phyloP scores from a whole-genome alignment of 2,113 vertebrate species.

The Pitta sordida region DNA sequence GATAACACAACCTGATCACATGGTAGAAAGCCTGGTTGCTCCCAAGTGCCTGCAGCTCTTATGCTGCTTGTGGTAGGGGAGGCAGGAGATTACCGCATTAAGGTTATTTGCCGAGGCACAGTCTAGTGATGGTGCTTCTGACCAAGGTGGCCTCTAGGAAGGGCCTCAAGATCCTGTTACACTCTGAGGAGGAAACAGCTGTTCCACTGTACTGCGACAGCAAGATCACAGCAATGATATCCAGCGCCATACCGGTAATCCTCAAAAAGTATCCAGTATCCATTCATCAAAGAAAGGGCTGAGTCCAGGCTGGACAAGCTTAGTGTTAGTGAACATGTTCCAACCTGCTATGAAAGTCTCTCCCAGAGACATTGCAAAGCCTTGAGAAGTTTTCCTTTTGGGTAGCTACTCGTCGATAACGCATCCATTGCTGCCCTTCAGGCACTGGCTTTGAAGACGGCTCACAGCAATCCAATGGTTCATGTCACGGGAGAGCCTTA shows the following conservation, averaged over 20 bases:
- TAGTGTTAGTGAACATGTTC: background rate
- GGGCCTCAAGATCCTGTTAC: background rate
- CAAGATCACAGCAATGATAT: background rate
- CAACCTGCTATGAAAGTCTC: background rate
- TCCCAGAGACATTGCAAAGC: background rate
- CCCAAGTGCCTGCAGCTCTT: background rate
- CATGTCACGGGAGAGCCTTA: background rate
- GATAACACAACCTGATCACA: background rate
- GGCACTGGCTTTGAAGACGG: background rate
- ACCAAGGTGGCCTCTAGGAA: background rate
- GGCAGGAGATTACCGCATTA: background rate
- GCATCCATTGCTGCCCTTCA: background rate
- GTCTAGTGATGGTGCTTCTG: background rate
- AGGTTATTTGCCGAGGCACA: background rate
- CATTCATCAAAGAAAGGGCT: background rate
- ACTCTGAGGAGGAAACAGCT: background rate
- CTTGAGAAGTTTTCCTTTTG: background rate
- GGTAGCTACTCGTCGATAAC: background rate
- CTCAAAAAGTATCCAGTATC: background rate
- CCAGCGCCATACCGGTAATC: background rate
- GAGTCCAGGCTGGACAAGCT: background rate
- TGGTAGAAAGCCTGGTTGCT: background rate
- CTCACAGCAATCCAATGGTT: background rate
- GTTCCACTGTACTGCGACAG: background rate
- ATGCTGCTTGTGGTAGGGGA: background rate